These are phyloP conservation scores for Rhegmatorhina hoffmannsi DNA, from an alignment of 2,113 vertebrate genomes.

Conservation along the genomic window DNA sequence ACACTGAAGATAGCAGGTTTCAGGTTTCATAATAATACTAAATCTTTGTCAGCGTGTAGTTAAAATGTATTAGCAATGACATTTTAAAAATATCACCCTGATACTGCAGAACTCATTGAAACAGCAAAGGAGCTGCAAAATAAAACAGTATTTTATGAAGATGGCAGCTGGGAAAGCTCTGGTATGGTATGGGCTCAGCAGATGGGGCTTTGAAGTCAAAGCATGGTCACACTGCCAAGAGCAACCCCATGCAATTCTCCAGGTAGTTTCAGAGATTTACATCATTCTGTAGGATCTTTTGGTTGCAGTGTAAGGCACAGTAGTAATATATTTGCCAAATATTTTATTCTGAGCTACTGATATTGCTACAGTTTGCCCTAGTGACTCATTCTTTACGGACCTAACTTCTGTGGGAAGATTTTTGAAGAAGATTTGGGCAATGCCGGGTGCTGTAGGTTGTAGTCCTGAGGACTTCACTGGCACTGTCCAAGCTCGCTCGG, in stretches of 20 bases:
- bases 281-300: not conserved
- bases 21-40: not conserved
- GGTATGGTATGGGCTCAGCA: not conserved
- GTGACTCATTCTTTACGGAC: not conserved
- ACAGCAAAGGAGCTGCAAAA: not conserved
- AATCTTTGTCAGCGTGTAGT: not conserved
- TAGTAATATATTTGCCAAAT: not conserved
- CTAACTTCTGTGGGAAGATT: not conserved
- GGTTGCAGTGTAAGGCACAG: not conserved
- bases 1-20: not conserved
- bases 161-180: not conserved
- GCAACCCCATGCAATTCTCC: not conserved
- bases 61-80: not conserved
- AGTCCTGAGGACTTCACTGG: too few relatives aligned
- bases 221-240: not conserved
- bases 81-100: not conserved
- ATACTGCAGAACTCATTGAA: not conserved
- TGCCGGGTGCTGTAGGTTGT: too few relatives aligned
- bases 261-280: not conserved
- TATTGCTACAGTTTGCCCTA: not conserved
- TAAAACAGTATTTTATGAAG: not conserved
- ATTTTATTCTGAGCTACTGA: not conserved
- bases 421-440: too few relatives aligned
- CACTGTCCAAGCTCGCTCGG: too few relatives aligned
- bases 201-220: slow-evolving; percentile 26